Evolutionary conservation across 37 sponge, comb jelly and placozoan species (phyloP).

Genomic region (Crambe crambe): DNA sequence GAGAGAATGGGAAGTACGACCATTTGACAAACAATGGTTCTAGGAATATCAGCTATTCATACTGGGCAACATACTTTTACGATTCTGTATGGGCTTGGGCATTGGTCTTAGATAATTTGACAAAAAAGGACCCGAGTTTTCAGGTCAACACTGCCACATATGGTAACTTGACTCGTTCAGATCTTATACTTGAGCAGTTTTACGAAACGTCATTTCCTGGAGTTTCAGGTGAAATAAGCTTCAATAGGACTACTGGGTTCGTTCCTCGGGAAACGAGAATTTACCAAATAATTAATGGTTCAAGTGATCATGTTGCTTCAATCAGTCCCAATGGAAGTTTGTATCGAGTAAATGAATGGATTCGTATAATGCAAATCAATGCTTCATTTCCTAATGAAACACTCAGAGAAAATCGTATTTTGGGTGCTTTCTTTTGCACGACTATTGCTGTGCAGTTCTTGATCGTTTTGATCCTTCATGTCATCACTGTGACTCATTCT

Average conservation of each 20-base stretch:
- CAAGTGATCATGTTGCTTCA: background rate
- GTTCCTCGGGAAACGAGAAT: too few species aligned
- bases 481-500: background rate
- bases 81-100: conserved; percentile 40
- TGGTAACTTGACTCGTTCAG: background rate
- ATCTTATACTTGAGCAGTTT: conserved; percentile 7
- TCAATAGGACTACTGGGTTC: too few species aligned
- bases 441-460: background rate
- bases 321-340: too few species aligned
- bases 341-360: too few species aligned
- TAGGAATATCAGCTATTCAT: background rate
- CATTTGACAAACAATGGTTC: background rate
- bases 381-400: background rate
- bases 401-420: background rate
- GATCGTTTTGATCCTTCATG: background rate
- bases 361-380: background rate
- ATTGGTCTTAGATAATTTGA: conserved; percentile 13
- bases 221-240: conserved; percentile 2
- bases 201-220: conserved; percentile 12
- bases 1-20: background rate
- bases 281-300: background rate
- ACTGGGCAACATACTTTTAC: conserved; percentile 18
- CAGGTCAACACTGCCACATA: background rate
- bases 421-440: background rate
- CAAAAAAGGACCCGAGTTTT: background rate